Conservation (phyloP, 2,797 vertebrate species). For the Enteromius viviparus region DNA sequence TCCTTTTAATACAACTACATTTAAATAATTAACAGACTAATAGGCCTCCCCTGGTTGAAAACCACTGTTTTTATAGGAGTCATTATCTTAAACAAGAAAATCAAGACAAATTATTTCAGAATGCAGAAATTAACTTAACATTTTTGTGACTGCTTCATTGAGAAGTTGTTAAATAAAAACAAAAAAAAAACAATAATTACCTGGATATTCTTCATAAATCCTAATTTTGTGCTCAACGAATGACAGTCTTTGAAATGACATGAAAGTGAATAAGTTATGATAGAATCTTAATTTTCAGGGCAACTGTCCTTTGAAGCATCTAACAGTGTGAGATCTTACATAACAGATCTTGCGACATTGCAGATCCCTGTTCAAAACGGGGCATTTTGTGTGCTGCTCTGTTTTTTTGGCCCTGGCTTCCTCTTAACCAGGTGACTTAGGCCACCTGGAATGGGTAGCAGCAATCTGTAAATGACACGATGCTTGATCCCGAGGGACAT, state of each 20-base stretch:
- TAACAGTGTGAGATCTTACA: not conserved
- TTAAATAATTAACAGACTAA: no score
- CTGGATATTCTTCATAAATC: not conserved
- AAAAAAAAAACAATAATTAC: not conserved
- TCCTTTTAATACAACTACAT: no score
- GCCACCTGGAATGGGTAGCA: slow-evolving; percentile 42
- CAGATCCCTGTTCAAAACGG: not conserved
- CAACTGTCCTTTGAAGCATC: not conserved
- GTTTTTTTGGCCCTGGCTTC: slow-evolving; percentile 6
- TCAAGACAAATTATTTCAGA: not conserved
- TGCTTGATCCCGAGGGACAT: slow-evolving; percentile 47
- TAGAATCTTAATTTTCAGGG: not conserved
- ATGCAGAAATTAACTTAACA: not conserved
- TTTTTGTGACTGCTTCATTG: no score
- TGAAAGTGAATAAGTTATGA: not conserved
- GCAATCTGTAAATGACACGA: slow-evolving; percentile 46
- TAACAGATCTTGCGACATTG: not conserved
- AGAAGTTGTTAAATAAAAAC: no score
- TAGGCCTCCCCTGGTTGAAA: not conserved
- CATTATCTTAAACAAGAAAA: not conserved
- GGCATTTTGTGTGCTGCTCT: slow-evolving; percentile 17
- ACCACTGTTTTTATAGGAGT: not conserved
- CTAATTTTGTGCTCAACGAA: not conserved
- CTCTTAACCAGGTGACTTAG: slow-evolving; percentile 32
- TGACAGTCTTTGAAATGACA: not conserved